Base-by-base conservation (phyloP, 2,797 vertebrate genomes). In the Cyclura pinguis region DNA sequence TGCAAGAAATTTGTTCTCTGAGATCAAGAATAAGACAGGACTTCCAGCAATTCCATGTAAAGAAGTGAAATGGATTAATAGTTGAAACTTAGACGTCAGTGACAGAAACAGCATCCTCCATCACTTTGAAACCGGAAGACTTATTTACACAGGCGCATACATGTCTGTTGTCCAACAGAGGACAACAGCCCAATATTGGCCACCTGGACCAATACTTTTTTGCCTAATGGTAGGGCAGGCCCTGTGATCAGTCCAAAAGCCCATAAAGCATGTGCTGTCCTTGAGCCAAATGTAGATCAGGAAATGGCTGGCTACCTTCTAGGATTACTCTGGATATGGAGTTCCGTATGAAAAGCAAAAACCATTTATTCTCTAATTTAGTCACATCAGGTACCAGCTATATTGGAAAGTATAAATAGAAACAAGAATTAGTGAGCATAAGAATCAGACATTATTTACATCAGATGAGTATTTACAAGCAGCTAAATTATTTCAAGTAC, bases 401-500 rank as follows among this genome's bases (percentile, higher is more conserved):
- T 69, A 69, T 86, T 55, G 7, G 6, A 81, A 74, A 81, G 32
- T 86, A 35, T 73, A 62, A 24, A 32, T 12, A 77, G 62, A 89
- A 35, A 32, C n/a, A 29, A 14, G 16, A 7, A 55, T 50, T 81
- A 42, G 77, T 12, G 52, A 52, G n/a, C 27, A 52, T 67, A 84
- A 84, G 35, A 29, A 83, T 83, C 29, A 59, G 24, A 13, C 78
- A 35, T 85, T 88, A 22, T 84, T 89, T 69, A 14, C 67, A 69
- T 69, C 27, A 69, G 27, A 47, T 35, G 74, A 64, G 35, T 69
- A 90, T 73, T 73, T 74, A 74, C 20, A 81, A 74, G 8, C 38
- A 86, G 52, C 35, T 32, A 27, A 7, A 59, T 16, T 86, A 62
- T 35, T 22, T 73, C 67, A 81, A 74, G 14, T 55, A 52, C 47